These are phyloP conservation scores for Nomada ruficornis DNA, from an alignment of 2,888 invertebrate species.

Conservation along the genomic window DNA sequence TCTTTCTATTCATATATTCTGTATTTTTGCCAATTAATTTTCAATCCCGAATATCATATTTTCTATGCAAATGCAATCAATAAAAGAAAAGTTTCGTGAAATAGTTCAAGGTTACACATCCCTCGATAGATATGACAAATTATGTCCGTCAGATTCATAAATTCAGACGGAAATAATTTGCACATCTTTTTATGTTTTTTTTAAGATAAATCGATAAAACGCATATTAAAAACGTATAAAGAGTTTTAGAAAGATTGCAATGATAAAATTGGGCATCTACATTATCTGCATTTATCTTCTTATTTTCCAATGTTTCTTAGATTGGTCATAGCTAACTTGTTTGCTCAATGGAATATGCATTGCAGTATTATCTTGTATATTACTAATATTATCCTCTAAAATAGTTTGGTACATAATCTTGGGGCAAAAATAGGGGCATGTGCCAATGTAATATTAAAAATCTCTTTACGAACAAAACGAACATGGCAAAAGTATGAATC, in stretches of 20 bases:
- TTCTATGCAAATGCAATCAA: constrained; percentile 28
- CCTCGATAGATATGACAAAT: background rate
- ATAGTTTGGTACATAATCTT: background rate
- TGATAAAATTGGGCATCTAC: background rate
- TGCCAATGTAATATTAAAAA: too few relatives aligned
- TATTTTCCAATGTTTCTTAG: background rate
- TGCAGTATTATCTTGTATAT: constrained; percentile 9
- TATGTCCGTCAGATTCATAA: background rate
- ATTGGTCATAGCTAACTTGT: background rate
- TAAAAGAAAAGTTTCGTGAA: constrained; percentile 39
- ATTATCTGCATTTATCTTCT: background rate
- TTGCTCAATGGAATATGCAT: constrained; percentile 15
- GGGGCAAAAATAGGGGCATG: too few relatives aligned
- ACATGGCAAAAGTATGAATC: background rate
- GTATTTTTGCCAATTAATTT: background rate
- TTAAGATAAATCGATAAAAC: background rate
- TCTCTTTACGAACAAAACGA: background rate
- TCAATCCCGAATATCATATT: background rate
- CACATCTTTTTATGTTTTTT: background rate
- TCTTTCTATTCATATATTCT: background rate
- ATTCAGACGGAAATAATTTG: background rate
- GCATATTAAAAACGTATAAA: background rate
- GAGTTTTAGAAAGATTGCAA: background rate
- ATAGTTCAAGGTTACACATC: constrained; percentile 31
- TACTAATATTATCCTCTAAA: background rate